Conservation (phyloP, 2,888 invertebrate genomes). For the Drymonia ruficornis region DNA sequence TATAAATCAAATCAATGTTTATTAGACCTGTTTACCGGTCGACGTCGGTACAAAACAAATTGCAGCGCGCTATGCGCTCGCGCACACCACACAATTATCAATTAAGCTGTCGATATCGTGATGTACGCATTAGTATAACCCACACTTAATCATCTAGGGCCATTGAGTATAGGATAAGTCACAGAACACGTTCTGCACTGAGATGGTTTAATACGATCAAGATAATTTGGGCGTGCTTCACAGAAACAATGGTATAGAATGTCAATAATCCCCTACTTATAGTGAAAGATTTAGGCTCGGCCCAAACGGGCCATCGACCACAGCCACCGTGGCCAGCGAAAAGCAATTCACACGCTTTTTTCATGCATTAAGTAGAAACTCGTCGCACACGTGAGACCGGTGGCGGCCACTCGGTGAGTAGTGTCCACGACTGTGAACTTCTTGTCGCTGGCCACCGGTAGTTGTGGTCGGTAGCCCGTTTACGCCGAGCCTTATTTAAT, state of each 20-base stretch:
- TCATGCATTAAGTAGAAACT: no score
- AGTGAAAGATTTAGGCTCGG: no score
- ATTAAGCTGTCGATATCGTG: constrained; percentile 54
- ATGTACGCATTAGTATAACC: constrained; percentile 27
- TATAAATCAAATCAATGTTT: not conserved
- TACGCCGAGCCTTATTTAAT: no score
- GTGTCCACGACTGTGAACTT: no score
- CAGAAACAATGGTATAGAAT: constrained; percentile 9
- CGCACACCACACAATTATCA: constrained; percentile 47
- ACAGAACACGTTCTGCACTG: constrained; percentile 11
- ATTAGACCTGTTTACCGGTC: not conserved
- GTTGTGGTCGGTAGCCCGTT: no score
- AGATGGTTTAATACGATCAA: constrained; percentile 17
- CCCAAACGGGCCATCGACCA: no score
- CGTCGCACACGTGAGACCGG: no score
- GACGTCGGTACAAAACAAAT: constrained; percentile 35
- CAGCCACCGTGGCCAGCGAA: no score
- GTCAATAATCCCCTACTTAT: not conserved
- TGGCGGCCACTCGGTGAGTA: no score
- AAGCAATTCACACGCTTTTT: no score
- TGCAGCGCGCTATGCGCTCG: constrained; percentile 31
- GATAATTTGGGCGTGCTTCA: constrained; percentile 22
- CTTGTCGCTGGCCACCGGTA: no score
- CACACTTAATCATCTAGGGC: constrained; percentile 23
- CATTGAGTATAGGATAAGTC: constrained; percentile 16